These are phyloP conservation scores for Phorcus lineatus DNA, from an alignment of 2,888 invertebrate species.

Conservation along the genomic window DNA sequence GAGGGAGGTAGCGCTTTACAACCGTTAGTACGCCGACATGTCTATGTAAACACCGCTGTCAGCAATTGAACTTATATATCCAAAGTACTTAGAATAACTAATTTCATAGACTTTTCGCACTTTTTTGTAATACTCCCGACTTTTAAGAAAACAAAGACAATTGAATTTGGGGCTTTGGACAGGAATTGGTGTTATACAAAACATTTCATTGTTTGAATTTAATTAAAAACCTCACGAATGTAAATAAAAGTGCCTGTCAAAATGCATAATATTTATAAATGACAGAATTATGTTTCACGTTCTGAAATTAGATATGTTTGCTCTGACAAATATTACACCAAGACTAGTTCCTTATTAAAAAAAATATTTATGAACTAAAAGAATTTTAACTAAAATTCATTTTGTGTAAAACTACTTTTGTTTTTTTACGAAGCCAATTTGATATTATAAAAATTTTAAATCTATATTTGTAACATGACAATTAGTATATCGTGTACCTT, in stretches of 20 bases:
- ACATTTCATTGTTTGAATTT: neutral
- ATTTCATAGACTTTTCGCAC: conserved; percentile 6
- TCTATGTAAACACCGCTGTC: conserved; percentile 10
- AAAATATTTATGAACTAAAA: too few species aligned
- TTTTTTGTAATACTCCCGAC: conserved; percentile 5
- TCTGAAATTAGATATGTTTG: too few species aligned
- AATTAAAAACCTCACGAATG: neutral
- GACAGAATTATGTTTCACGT: neutral
- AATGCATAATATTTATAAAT: conserved; percentile 6
- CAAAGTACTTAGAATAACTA: conserved; percentile 17
- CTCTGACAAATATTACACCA: too few species aligned
- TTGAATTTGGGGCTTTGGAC: neutral
- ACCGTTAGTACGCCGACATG: conserved; percentile 12
- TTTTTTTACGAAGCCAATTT: too few species aligned
- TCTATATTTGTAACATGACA: too few species aligned
- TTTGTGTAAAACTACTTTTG: too few species aligned
- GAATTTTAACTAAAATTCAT: too few species aligned
- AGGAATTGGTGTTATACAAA: neutral
- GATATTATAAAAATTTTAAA: too few species aligned
- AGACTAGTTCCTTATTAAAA: too few species aligned
- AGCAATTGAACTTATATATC: conserved; percentile 2
- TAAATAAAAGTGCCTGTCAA: neutral
- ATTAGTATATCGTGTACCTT: too few species aligned
- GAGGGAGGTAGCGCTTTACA: conserved; percentile 21
- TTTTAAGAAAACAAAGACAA: neutral